A percentile compares a stretch with the other conserved stretches of the same genome.
phyloP scores from a whole-genome alignment of 2,113 vertebrate species.

The Protomyctophum bolini region DNA sequence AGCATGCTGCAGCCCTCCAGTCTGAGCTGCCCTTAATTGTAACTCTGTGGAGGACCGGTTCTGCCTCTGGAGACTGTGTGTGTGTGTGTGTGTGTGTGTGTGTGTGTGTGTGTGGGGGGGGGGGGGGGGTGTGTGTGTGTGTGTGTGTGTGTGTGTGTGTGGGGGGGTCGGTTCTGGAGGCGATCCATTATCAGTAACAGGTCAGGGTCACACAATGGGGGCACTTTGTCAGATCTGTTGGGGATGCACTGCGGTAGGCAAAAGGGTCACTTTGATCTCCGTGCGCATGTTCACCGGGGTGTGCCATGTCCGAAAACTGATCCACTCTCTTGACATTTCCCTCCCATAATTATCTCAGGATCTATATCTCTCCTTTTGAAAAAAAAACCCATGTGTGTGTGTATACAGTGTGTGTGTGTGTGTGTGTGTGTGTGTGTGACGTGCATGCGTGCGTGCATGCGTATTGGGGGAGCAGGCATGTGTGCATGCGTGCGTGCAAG shows the following conservation, averaged over 20 bases:
- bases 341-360: slow-evolving; percentile 48
- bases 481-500: background rate
- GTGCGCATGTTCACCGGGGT: slow-evolving; percentile 76
- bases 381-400: background rate
- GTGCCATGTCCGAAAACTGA: slow-evolving; percentile 79
- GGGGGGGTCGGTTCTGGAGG: slow-evolving; percentile 62
- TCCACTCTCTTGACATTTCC: slow-evolving; percentile 68
- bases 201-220: slow-evolving; percentile 76
- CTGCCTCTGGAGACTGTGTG: slow-evolving; percentile 27
- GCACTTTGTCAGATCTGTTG: slow-evolving; percentile 72
- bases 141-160: too few relatives aligned
- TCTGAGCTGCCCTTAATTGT: slow-evolving; percentile 16
- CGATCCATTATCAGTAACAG: slow-evolving; percentile 75
- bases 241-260: slow-evolving; percentile 77
- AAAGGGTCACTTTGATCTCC: slow-evolving; percentile 75
- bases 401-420: too few relatives aligned
- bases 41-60: slow-evolving; percentile 45
- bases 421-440: background rate
- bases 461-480: slow-evolving; percentile 35
- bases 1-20: slow-evolving; percentile 28
- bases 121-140: background rate
- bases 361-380: slow-evolving; percentile 33
- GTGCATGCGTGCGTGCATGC: slow-evolving; percentile 63
- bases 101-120: background rate
- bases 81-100: background rate